Percentiles rank a stretch among this genome's conserved stretches.
Conservation (phyloP, 2,113 vertebrate species). For the Hippolais icterina region DNA sequence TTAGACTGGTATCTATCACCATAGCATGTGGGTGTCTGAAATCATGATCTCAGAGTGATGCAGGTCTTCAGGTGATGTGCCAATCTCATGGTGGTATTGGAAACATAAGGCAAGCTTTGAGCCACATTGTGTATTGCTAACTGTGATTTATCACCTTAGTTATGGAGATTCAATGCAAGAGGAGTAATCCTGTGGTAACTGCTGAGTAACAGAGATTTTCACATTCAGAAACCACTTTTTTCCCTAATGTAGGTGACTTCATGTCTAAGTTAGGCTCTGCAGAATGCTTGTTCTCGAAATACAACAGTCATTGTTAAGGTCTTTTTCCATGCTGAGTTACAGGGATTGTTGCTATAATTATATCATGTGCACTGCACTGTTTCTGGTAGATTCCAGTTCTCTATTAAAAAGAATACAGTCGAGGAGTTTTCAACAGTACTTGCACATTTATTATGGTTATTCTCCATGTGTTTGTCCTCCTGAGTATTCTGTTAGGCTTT, state of each 20-base stretch:
- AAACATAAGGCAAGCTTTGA: constrained; percentile 2
- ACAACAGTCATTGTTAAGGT: not conserved
- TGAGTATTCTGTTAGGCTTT: not conserved
- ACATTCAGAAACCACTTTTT: not conserved
- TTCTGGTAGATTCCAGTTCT: not conserved
- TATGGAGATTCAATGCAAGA: not conserved
- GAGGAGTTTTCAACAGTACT: not conserved
- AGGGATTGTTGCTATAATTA: not conserved
- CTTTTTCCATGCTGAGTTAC: not conserved
- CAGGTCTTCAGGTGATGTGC: constrained; percentile 21
- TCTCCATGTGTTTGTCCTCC: not conserved
- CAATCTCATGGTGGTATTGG: constrained; percentile 8
- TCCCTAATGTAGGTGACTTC: not conserved
- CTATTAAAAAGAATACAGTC: not conserved
- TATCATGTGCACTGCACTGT: not conserved
- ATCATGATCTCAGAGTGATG: constrained; percentile 50
- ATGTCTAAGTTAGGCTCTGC: not conserved
- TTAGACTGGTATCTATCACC: not conserved
- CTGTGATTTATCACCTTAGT: not conserved
- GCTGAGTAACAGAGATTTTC: not conserved
- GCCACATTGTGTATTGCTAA: not conserved
- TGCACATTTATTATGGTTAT: not conserved
- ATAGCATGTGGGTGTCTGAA: constrained; percentile 26
- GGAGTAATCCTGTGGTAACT: not conserved
- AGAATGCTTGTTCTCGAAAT: not conserved